Conservation (phyloP, 1,140 invertebrate species). For the Chlorops oryzae region DNA sequence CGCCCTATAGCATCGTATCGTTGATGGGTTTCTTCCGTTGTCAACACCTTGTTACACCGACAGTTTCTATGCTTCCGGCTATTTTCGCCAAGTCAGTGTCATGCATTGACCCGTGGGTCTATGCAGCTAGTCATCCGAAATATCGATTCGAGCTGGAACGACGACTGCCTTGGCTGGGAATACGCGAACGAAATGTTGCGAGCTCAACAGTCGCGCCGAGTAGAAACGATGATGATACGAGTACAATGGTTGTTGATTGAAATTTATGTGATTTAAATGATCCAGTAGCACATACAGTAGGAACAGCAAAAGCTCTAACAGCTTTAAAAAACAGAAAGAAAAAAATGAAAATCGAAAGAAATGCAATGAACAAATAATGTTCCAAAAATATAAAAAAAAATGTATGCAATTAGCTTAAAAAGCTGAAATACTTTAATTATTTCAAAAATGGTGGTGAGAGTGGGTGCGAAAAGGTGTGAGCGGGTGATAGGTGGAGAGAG, state of each 20-base stretch:
- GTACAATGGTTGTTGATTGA: no score
- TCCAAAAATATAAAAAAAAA: conserved; percentile 13
- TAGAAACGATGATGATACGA: no score
- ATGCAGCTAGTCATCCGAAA: conserved; percentile 72
- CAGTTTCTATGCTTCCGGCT: conserved; percentile 67
- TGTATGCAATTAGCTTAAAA: no score
- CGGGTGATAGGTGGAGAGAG: no score
- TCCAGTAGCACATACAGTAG: no score
- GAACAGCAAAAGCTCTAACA: no score
- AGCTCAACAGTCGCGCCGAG: neutral
- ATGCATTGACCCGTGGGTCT: conserved; percentile 72
- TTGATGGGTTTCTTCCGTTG: conserved; percentile 69
- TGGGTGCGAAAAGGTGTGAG: no score
- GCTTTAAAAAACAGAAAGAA: neutral
- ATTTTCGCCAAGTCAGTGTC: conserved; percentile 66
- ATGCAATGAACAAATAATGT: conserved; percentile 8
- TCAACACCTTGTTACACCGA: conserved; percentile 59
- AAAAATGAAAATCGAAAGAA: no score
- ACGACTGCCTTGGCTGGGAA: conserved; percentile 65
- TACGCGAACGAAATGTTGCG: conserved; percentile 49
- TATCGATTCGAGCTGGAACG: conserved; percentile 64
- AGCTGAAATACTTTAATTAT: no score
- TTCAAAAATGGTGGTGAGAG: no score
- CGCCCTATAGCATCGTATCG: conserved; percentile 65
- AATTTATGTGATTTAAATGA: no score